A percentile compares a stretch with the other conserved stretches of the same genome.
These are phyloP conservation scores for Sebastes goodei DNA, from an alignment of 2,797 vertebrate species.

Conservation along the genomic window DNA sequence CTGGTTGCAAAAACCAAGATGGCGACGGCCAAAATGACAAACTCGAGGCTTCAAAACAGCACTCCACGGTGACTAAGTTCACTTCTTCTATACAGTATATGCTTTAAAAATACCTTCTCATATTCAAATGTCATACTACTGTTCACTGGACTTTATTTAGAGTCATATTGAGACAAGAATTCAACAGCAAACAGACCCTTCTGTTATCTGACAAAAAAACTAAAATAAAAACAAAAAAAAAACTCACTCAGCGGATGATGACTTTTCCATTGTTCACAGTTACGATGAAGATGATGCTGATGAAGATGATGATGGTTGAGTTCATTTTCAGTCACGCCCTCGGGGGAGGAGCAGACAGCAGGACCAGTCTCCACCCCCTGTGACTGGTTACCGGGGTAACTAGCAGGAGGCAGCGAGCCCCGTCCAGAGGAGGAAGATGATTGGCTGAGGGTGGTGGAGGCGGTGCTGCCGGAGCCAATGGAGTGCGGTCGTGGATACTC, in stretches of 20 bases:
- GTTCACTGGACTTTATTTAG: background rate
- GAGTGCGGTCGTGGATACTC: conserved; percentile 79
- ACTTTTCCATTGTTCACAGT: conserved; percentile 62
- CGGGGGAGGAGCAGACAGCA: conserved; percentile 45
- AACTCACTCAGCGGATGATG: conserved; percentile 61
- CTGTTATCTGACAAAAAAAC: background rate
- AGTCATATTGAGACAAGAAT: background rate
- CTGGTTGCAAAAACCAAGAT: no score
- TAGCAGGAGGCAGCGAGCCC: conserved; percentile 78
- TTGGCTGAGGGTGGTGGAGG: conserved; percentile 79
- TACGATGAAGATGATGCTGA: conserved; percentile 62
- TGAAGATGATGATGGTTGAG: conserved; percentile 57
- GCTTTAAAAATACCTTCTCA: background rate
- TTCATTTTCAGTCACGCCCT: conserved; percentile 70
- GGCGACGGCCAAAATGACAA: no score
- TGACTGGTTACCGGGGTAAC: conserved; percentile 61
- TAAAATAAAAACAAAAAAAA: background rate
- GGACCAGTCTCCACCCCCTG: conserved; percentile 47
- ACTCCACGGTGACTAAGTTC: no score
- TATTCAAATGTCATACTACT: background rate
- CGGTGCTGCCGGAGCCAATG: conserved; percentile 79
- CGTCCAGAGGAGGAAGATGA: conserved; percentile 86
- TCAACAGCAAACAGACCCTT: background rate
- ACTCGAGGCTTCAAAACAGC: no score
- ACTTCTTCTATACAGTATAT: no score